Base-by-base conservation (phyloP, 1,140 invertebrate genomes). In the Musca domestica region DNA sequence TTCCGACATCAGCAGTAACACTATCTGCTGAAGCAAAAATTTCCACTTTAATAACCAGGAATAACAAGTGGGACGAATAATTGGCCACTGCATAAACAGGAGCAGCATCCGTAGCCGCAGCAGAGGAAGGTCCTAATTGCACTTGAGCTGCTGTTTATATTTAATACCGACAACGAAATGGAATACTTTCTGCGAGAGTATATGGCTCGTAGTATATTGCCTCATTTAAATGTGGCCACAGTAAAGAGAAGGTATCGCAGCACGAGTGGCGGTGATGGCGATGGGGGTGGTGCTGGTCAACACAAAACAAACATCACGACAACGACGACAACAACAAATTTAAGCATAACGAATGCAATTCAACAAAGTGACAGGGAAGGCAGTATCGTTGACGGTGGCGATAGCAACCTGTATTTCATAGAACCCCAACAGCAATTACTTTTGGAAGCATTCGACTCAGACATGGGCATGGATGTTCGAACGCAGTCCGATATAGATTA, bases 191-290 rank as follows among this genome's bases (percentile, higher is more conserved):
- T 65, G n/a, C 68, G 64, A 65, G 70, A 70, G 51, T 76, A 80
- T 78, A 76, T 73, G 70, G 58, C 70, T 72, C 49, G 71, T 14
- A 71, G 69, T 54, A 61, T 75, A 51, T 64, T 66, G 22, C 69
- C 70, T 68, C 67, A 71, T 46, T 52, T 69, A 46, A 64, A 66
- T 61, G 56, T 22, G 23, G 23, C 58, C 14, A 12, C 48, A 19
- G 0, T 58, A 15, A 12, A 65, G n/a, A 14, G 19, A 17, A 56
- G 15, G 14, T 22, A 47, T n/a, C 63, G 22, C 22, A 48, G 15
- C 34, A 48, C 10, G 51, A 47, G 19, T 41, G 30, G 19, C 9
- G 58, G 14, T 52, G 15, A 4, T 22, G 47, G 3, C 56, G 27
- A 19, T 47, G 23, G n/a, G 3, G 10, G n/a, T 15, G 15, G 10